Percentiles rank a stretch among this genome's conserved stretches.
These are phyloP conservation scores for Leucophora obtusa DNA, from an alignment of 2,888 invertebrate species.

Conservation along the genomic window DNA sequence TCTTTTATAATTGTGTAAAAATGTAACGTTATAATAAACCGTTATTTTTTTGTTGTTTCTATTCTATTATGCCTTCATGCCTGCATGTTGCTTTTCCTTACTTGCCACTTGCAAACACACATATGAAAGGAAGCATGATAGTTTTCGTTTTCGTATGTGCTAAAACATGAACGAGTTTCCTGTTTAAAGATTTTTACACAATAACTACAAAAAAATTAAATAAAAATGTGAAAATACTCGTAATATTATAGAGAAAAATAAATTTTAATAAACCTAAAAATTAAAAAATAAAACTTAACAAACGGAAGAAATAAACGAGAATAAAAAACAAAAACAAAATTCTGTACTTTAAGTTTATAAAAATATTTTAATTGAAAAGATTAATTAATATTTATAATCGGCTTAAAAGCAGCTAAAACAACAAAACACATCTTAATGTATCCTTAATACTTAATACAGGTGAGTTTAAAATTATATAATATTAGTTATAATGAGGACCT, in stretches of 20 bases:
- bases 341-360: background rate
- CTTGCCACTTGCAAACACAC: background rate
- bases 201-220: background rate
- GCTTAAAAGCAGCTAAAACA: constrained; percentile 51
- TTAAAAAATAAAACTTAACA: constrained; percentile 13
- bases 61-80: constrained; percentile 10
- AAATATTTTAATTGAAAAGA: constrained; percentile 25
- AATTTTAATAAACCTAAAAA: constrained; percentile 41
- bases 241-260: constrained; percentile 27
- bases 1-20: constrained; percentile 44
- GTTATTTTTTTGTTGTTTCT: background rate
- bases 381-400: constrained; percentile 33
- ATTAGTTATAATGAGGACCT: no score
- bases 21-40: constrained; percentile 36
- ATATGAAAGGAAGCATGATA: constrained; percentile 41
- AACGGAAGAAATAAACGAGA: background rate
- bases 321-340: constrained; percentile 5
- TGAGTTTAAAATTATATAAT: constrained; percentile 46
- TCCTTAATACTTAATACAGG: constrained; percentile 65
- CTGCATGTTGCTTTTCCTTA: constrained; percentile 48
- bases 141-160: constrained; percentile 38
- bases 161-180: constrained; percentile 61
- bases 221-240: constrained; percentile 26
- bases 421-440: constrained; percentile 61
- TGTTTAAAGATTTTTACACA: constrained; percentile 30